Conservation (phyloP, 2,113 vertebrate genomes). For the Ameiurus melas region DNA sequence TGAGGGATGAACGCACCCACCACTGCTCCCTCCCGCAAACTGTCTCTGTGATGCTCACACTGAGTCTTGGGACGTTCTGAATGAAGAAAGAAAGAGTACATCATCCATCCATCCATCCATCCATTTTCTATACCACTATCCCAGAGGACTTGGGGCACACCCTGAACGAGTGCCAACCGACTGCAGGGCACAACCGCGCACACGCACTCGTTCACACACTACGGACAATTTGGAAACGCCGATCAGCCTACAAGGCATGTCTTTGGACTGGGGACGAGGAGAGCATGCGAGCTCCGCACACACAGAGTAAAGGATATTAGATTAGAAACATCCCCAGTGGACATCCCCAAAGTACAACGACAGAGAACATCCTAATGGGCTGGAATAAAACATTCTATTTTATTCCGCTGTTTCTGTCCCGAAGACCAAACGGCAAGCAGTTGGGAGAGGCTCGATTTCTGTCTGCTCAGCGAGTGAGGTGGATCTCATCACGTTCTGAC, state of each 20-base stretch:
- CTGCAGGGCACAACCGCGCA: too few species aligned
- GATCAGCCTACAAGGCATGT: too few species aligned
- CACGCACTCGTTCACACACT: too few species aligned
- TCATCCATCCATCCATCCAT: too few species aligned
- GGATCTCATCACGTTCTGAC: conserved; percentile 2
- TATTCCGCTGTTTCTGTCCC: background rate
- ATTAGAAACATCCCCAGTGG: background rate
- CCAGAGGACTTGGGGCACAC: too few species aligned
- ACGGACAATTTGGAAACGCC: too few species aligned
- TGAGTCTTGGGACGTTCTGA: conserved; percentile 54
- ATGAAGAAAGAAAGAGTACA: background rate
- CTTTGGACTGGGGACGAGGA: too few species aligned
- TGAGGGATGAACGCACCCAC: conserved; percentile 73
- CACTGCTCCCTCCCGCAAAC: conserved; percentile 41
- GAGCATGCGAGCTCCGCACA: too few species aligned
- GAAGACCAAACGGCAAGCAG: background rate
- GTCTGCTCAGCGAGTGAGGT: background rate
- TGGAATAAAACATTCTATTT: background rate
- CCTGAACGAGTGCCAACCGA: too few species aligned
- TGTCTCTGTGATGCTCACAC: conserved; percentile 74
- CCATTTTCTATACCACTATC: too few species aligned
- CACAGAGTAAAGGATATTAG: background rate
- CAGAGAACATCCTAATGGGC: background rate
- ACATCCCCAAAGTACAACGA: background rate
- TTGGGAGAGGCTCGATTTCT: background rate